Evolutionary conservation across 2,888 invertebrate genomes (phyloP).

Genomic region (Rhagium mordax): DNA sequence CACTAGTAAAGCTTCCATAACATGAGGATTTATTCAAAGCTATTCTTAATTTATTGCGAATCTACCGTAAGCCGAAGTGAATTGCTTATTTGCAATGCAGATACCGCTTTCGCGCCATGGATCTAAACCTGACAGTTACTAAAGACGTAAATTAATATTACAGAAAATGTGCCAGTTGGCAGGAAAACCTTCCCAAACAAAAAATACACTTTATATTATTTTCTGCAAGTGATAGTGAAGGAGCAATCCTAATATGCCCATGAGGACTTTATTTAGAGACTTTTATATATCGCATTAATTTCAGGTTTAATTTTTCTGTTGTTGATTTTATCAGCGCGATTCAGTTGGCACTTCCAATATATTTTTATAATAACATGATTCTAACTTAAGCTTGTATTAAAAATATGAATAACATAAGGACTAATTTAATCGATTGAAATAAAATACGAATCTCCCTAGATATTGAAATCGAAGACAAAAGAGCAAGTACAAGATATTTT

Average conservation of each 20-base stretch:
- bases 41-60: slow-evolving; percentile 64
- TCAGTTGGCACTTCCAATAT: no score
- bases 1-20: slow-evolving; percentile 46
- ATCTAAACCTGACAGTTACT: slow-evolving; percentile 63
- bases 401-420: no score
- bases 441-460: no score
- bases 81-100: slow-evolving; percentile 67
- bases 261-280: not conserved
- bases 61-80: slow-evolving; percentile 62
- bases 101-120: slow-evolving; percentile 59
- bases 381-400: no score
- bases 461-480: no score
- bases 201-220: slow-evolving; percentile 11
- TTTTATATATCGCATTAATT: no score
- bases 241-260: not conserved
- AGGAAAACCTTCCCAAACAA: slow-evolving; percentile 39
- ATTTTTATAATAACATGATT: no score
- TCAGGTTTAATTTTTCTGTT: no score
- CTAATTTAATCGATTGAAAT: no score
- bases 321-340: no score
- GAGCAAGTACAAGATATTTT: no score
- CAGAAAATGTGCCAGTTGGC: slow-evolving; percentile 53
- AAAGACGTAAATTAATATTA: slow-evolving; percentile 64
- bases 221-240: not conserved
- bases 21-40: slow-evolving; percentile 60